phyloP scores from a whole-genome alignment of 2,888 invertebrate species.

The Chaitophorus viminalis region DNA sequence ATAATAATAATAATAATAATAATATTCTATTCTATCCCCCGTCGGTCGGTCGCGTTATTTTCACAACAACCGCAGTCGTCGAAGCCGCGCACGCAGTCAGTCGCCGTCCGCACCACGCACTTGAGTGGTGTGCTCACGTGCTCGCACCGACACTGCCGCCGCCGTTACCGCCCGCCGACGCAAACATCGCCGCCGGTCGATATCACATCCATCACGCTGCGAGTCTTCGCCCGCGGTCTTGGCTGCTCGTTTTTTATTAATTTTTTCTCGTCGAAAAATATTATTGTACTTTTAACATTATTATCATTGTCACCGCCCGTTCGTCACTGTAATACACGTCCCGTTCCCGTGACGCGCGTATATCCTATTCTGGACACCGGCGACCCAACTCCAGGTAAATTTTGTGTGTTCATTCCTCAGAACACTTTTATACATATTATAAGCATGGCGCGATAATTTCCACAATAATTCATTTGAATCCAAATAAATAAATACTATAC shows the following conservation, averaged over 20 bases:
- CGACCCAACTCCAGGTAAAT: constrained; percentile 38
- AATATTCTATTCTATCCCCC: background rate
- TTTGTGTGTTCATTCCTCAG: background rate
- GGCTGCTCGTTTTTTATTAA: background rate
- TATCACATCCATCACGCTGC: background rate
- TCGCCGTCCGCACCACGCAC: constrained; percentile 34
- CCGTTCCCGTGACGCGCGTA: background rate
- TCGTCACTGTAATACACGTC: too few relatives aligned
- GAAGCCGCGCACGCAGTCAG: constrained; percentile 2
- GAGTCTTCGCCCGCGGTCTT: background rate
- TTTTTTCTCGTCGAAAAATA: too few relatives aligned
- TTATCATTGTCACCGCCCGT: too few relatives aligned
- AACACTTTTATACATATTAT: too few relatives aligned
- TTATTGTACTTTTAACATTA: too few relatives aligned
- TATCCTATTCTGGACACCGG: background rate
- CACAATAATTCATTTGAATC: too few relatives aligned
- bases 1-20: too few relatives aligned
- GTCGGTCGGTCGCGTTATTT: background rate
- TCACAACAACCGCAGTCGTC: background rate
- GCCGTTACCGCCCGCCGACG: background rate
- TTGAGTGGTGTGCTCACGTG: constrained; percentile 19
- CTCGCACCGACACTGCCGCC: background rate
- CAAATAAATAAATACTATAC: too few relatives aligned
- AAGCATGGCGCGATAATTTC: too few relatives aligned
- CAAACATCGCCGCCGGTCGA: constrained; percentile 1